Conservation (phyloP, 2,888 invertebrate species). For the Antitype chi region DNA sequence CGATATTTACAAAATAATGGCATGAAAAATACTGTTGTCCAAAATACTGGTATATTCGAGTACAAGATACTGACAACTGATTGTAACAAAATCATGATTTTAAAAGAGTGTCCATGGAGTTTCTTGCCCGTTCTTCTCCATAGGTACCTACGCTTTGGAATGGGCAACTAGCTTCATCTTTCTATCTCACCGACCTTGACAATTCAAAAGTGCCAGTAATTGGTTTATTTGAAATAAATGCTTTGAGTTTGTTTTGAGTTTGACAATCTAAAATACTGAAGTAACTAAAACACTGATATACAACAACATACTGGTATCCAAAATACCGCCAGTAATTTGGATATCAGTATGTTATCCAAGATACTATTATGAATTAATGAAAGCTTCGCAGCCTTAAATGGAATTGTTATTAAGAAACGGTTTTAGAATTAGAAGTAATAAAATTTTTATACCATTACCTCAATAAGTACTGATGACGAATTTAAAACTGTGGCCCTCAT, state of each 20-base stretch:
- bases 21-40: neutral
- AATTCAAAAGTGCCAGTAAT: no score
- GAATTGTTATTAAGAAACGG: neutral
- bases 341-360: no score
- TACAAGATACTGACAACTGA: neutral
- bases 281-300: neutral
- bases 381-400: neutral
- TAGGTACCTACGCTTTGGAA: no score
- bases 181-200: no score
- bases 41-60: neutral
- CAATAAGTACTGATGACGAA: conserved; percentile 21
- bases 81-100: no score
- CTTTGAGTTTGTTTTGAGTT: no score
- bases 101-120: no score
- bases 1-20: neutral
- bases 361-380: neutral
- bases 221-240: no score
- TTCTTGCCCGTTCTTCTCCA: no score
- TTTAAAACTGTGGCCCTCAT: conserved; percentile 7
- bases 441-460: conserved; percentile 8
- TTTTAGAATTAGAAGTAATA: conserved; percentile 6
- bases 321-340: neutral
- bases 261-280: neutral
- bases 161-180: no score
- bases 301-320: conserved; percentile 3